A percentile compares a stretch with the other conserved stretches of the same genome.
These are phyloP conservation scores for Callaeas wilsoni DNA, from an alignment of 2,113 vertebrate genomes.

Conservation along the genomic window DNA sequence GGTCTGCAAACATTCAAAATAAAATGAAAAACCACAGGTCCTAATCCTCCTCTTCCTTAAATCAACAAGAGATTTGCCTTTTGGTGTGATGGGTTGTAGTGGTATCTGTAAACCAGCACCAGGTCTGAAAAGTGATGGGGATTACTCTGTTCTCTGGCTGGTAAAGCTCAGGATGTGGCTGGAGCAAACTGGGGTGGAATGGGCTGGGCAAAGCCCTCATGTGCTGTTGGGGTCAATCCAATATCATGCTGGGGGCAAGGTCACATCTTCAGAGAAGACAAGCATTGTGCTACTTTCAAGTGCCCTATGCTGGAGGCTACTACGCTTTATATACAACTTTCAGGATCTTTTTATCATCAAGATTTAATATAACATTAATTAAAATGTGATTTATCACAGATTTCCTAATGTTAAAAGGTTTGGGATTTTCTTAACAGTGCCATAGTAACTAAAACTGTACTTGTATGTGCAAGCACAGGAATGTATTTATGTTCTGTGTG, in stretches of 20 bases:
- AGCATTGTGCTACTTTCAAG: rapidly evolving
- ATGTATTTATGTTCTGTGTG: not conserved
- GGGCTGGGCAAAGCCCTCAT: rapidly evolving
- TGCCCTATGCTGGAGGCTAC: not conserved
- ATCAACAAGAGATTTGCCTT: not conserved
- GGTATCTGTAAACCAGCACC: rapidly evolving
- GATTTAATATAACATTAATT: not conserved
- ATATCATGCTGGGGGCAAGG: not conserved
- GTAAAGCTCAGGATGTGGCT: not conserved
- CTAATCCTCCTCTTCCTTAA: not conserved
- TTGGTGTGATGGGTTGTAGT: not conserved
- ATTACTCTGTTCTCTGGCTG: not conserved
- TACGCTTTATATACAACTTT: not conserved
- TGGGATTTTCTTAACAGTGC: not conserved
- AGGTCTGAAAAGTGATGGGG: not conserved
- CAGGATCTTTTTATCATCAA: not conserved
- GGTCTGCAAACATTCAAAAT: slow-evolving; percentile 12
- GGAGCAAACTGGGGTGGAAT: not conserved
- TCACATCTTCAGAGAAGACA: not conserved
- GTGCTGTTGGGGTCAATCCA: not conserved
- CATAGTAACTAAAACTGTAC: not conserved
- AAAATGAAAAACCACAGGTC: not conserved
- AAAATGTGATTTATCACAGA: not conserved
- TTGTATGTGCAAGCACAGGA: not conserved
- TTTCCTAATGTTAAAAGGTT: not conserved